Base-by-base conservation (phyloP, 2,113 vertebrate species). In the Cygnus atratus region DNA sequence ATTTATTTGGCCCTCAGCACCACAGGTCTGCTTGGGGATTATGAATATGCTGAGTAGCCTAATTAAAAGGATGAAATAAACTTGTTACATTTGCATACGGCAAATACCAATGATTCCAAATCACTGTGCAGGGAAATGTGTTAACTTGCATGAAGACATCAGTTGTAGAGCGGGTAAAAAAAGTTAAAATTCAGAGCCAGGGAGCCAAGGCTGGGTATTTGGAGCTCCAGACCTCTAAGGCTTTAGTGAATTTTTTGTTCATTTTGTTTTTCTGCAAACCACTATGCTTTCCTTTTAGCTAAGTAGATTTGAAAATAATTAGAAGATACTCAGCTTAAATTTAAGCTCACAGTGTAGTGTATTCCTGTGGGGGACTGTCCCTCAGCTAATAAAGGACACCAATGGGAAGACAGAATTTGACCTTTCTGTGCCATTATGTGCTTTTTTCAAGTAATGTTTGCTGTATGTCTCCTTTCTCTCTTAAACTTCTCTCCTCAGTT, bases 401-500 rank as follows among this genome's bases (percentile, higher is more conserved):
- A 73, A 2, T 59, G 31, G 26, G 72, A 73, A 86, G 65, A 66
- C 13, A 33, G 63, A 77, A 35, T 59, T 24, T 63, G 57, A 18
- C 57, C 35, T 87, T 89, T 65, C 29, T 39, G 6, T 68, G 26
- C 8, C 8, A 15, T 17, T 26, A 9, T 17, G 5, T 31, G 20
- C 0, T 2, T 46, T 41, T 61, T 88, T 43, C 46, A n/a, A 68
- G 13, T 13, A 17, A 1, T 4, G 2, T 54, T 16, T 7, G 11
- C 29, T 1, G 3, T 33, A 0, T 25, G 55, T 74, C 37, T 93
- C 21, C 37, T 20, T 74, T 11, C 22, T 15, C 6, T 81, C 39
- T 48, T 22, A 25, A n/a, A 31, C 55, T 57, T 57, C 55, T 59
- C 22, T 67, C 44, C 13, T 55, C n/a, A 28, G 9, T 66, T 22